Percentiles rank a stretch among this genome's conserved stretches.
phyloP scores from a whole-genome alignment of 2,113 vertebrate species.

The Corythaeola cristata region DNA sequence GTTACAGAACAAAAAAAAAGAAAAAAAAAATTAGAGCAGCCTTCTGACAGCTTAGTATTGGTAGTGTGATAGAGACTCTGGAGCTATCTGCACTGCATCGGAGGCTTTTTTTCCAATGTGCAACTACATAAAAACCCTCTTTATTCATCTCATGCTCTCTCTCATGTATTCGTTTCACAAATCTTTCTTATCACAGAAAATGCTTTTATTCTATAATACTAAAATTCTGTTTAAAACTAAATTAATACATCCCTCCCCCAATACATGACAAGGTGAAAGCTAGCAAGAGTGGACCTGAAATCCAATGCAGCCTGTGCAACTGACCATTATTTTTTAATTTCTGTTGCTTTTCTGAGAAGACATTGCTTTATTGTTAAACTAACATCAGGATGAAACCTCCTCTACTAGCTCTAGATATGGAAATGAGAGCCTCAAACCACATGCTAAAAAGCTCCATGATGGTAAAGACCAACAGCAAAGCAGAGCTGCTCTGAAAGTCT shows the following conservation, averaged over 20 bases:
- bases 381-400: background rate
- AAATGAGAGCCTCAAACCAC: background rate
- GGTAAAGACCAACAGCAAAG: background rate
- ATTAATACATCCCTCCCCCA: background rate
- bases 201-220: background rate
- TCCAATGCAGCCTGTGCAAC: background rate
- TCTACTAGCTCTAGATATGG: background rate
- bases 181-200: background rate
- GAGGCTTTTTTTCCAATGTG: background rate
- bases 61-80: background rate
- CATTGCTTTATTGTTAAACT: background rate
- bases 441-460: background rate
- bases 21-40: background rate
- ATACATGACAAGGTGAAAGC: background rate
- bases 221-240: background rate
- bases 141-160: background rate
- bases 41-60: conserved; percentile 3
- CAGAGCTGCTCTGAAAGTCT: background rate
- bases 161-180: background rate
- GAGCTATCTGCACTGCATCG: background rate
- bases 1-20: background rate
- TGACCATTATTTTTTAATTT: background rate
- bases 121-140: background rate
- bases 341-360: background rate
- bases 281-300: background rate